phyloP scores from a whole-genome alignment of 2,113 vertebrate genomes.

The Takifugu bimaculatus region DNA sequence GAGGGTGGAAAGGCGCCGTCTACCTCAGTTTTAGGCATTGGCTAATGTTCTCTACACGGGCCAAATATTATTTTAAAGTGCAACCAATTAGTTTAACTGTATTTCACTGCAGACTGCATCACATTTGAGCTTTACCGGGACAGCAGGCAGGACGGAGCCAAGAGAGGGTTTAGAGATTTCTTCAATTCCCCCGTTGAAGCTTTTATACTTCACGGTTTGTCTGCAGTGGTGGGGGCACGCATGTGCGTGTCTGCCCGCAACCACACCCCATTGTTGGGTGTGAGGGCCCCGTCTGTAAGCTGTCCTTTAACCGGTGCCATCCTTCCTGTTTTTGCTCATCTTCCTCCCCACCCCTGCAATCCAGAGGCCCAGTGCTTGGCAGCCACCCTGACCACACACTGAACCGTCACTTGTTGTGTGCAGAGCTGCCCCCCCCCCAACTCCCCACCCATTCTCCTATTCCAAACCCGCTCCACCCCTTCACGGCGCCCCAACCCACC shows the following conservation, averaged over 20 bases:
- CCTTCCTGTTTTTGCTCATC: conserved; percentile 77
- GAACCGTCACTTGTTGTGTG: conserved; percentile 76
- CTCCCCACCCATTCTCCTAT: conserved; percentile 27
- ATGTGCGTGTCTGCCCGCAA: conserved; percentile 7
- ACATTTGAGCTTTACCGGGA: conserved; percentile 20
- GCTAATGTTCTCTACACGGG: conserved; percentile 54
- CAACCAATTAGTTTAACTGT: conserved; percentile 36
- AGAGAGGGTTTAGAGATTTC: neutral
- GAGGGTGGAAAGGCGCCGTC: conserved; percentile 34
- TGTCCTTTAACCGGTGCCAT: conserved; percentile 77
- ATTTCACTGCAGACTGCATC: conserved; percentile 28
- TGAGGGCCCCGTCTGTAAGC: conserved; percentile 53
- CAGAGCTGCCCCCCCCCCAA: conserved; percentile 30
- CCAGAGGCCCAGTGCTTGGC: conserved; percentile 71
- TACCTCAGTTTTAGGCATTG: conserved; percentile 39
- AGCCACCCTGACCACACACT: conserved; percentile 74
- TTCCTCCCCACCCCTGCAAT: conserved; percentile 65
- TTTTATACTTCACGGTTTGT: conserved; percentile 41
- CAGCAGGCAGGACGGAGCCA: no score
- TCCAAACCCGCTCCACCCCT: conserved; percentile 53
- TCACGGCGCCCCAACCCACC: conserved; percentile 41
- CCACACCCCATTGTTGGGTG: conserved; percentile 41
- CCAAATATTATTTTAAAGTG: conserved; percentile 67
- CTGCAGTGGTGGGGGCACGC: conserved; percentile 13
- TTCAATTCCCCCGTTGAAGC: conserved; percentile 26